Percentiles rank a stretch among this genome's conserved stretches.
phyloP scores from a whole-genome alignment of 2,888 invertebrate genomes.

The Parnassius orleans region DNA sequence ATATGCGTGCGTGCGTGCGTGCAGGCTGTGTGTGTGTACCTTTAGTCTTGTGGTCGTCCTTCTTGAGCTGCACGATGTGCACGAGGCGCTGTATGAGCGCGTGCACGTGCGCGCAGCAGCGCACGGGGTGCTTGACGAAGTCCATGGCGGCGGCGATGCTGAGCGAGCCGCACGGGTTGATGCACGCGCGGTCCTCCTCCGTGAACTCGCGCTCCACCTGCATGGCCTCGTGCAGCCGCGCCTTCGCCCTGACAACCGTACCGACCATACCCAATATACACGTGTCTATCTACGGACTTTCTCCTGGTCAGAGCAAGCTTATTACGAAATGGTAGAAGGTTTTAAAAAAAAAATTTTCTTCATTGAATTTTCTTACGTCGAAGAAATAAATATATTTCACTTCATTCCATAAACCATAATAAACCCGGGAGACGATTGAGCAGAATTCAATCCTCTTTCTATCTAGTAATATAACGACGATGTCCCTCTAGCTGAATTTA shows the following conservation, averaged over 20 bases:
- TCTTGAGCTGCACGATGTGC: constrained; percentile 90
- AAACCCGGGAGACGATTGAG: no score
- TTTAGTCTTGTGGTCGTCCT: constrained; percentile 94
- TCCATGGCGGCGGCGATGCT: constrained; percentile 95
- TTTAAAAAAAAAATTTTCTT: no score
- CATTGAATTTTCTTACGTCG: no score
- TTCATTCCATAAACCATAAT: no score
- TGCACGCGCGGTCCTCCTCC: constrained; percentile 89
- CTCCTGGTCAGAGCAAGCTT: no score
- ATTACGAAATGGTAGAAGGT: no score
- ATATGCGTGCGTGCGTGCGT: no score
- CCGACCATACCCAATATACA: neutral
- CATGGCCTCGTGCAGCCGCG: constrained; percentile 95
- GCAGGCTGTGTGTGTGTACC: constrained; percentile 56
- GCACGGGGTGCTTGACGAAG: constrained; percentile 97
- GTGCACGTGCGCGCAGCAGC: constrained; percentile 95
- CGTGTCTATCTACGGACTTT: no score
- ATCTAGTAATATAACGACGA: no score
- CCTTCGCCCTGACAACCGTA: constrained; percentile 89
- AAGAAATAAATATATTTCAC: no score
- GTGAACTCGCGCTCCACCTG: constrained; percentile 94
- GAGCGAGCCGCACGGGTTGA: constrained; percentile 95
- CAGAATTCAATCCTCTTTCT: no score
- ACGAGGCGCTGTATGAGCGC: constrained; percentile 92
- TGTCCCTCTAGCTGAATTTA: no score